Base-by-base conservation (phyloP, 2,797 vertebrate genomes). In the Cyclopterus lumpus region DNA sequence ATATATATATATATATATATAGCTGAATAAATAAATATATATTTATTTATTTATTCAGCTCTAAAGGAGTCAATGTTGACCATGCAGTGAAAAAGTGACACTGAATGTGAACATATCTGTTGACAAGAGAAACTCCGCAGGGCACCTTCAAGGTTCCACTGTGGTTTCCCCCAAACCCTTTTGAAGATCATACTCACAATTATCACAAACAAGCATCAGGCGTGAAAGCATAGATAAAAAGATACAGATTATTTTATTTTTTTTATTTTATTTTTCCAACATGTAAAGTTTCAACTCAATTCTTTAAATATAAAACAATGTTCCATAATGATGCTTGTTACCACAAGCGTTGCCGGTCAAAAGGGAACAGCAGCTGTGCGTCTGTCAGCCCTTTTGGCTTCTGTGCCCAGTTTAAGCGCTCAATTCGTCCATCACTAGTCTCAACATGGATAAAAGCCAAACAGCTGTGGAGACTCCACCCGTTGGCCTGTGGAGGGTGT, bases 361-460 rank as follows among this genome's bases (percentile, higher is more conserved):
- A 49, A 57, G 16, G 7, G 3, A 57, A 2, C 64, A 69, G 36
- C 54, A 73, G 61, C 61, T 75, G 15, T 60, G 36, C 58, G 28
- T 61, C 64, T 5, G 6, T 34, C 16, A 10, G n/a, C 32, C 30
- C 4, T 11, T 34, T 30, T 57, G 28, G 16, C 12, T 59, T 51
- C 7, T 80, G 12, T 30, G 34, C 5, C 5, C 24, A 49, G 49
- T 77, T 67, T 59, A 71, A 74, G 62, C 62, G 67, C 51, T 3
- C 16, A 57, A 6, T 65, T 38, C 10, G 0, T 46, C 8, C 61
- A 14, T 65, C 18, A 34, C 34, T 11, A 7, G 48, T 46, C 55
- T 57, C 59, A 46, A 64, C 57, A 30, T 80, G 82, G 65, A 67
- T 24, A n/a, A 38, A 49, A 40, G 51, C 79, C 77, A 64, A 73